Percentiles rank a stretch among this genome's conserved stretches.
These are phyloP conservation scores for Drosophila pallidifrons DNA, from an alignment of 1,140 invertebrate species.

Conservation along the genomic window DNA sequence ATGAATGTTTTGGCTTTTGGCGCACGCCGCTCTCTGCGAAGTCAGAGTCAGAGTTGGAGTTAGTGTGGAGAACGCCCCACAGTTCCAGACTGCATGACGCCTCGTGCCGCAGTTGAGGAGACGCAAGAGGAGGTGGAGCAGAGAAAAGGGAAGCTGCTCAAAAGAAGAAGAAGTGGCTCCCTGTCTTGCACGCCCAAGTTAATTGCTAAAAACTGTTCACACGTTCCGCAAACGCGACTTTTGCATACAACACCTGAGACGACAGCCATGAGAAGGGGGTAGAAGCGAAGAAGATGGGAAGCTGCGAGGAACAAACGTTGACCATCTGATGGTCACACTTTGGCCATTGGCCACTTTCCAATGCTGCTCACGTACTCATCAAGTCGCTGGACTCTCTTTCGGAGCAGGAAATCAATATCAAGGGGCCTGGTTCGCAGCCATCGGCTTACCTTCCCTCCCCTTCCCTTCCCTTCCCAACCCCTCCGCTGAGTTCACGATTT, in stretches of 20 bases:
- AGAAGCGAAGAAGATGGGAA: neutral
- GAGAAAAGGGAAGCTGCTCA: slow-evolving; percentile 8
- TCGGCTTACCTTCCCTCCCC: neutral
- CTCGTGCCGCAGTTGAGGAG: slow-evolving; percentile 52
- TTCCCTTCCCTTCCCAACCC: neutral
- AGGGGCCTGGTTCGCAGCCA: slow-evolving; percentile 28
- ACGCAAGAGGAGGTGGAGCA: slow-evolving; percentile 1
- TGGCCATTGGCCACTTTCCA: neutral
- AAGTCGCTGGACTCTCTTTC: slow-evolving; percentile 37
- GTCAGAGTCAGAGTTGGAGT: neutral
- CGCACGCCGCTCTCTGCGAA: slow-evolving; percentile 52
- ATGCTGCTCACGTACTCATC: slow-evolving; percentile 66
- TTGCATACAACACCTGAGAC: slow-evolving; percentile 63
- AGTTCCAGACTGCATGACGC: slow-evolving; percentile 76
- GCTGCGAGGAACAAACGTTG: slow-evolving; percentile 8
- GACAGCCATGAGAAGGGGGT: neutral
- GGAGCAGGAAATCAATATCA: slow-evolving; percentile 74
- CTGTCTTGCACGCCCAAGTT: slow-evolving; percentile 53
- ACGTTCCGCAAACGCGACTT: slow-evolving; percentile 74
- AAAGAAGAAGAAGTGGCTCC: slow-evolving; percentile 27
- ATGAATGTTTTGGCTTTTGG: slow-evolving; percentile 75
- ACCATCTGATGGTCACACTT: slow-evolving; percentile 40
- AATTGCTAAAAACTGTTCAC: slow-evolving; percentile 83
- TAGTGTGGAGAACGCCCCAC: slow-evolving; percentile 21
- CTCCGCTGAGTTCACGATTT: slow-evolving; percentile 4